phyloP scores from a whole-genome alignment of 2,888 invertebrate genomes.

The Dermolepida albohirtum region DNA sequence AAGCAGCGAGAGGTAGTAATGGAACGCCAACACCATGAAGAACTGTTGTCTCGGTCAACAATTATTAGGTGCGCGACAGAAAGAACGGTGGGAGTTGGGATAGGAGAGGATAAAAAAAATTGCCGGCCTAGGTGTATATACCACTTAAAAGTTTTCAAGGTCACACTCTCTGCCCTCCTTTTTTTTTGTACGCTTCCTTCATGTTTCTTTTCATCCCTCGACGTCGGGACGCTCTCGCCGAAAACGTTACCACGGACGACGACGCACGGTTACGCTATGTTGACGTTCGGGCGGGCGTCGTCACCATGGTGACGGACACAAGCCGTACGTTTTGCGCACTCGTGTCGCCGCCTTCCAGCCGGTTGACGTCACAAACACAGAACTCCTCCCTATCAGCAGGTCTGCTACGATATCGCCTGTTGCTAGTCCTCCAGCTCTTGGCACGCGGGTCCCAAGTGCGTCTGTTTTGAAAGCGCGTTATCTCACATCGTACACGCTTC shows the following conservation, averaged over 20 bases:
- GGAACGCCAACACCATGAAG: too few relatives aligned
- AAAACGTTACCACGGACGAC: constrained; percentile 50
- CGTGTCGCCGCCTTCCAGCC: constrained; percentile 62
- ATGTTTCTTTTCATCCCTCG: too few relatives aligned
- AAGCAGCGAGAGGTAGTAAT: background rate
- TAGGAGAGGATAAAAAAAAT: background rate
- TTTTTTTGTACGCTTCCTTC: too few relatives aligned
- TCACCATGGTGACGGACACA: constrained; percentile 60
- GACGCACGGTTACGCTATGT: constrained; percentile 54
- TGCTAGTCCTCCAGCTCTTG: constrained; percentile 64
- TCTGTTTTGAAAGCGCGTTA: constrained; percentile 41
- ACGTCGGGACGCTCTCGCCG: background rate
- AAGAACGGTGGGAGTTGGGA: background rate
- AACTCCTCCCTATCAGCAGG: constrained; percentile 62
- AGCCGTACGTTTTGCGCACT: constrained; percentile 60
- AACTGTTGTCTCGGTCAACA: constrained; percentile 5
- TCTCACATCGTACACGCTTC: constrained; percentile 48
- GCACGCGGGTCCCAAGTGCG: constrained; percentile 59
- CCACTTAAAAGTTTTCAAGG: too few relatives aligned
- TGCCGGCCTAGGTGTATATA: background rate
- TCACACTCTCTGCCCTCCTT: too few relatives aligned
- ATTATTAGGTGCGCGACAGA: background rate
- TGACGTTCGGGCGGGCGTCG: constrained; percentile 62
- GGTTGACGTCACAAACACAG: constrained; percentile 60
- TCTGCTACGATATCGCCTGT: constrained; percentile 64